These are phyloP conservation scores for Todiramphus saurophagus DNA, from an alignment of 2,113 vertebrate genomes.

Conservation along the genomic window DNA sequence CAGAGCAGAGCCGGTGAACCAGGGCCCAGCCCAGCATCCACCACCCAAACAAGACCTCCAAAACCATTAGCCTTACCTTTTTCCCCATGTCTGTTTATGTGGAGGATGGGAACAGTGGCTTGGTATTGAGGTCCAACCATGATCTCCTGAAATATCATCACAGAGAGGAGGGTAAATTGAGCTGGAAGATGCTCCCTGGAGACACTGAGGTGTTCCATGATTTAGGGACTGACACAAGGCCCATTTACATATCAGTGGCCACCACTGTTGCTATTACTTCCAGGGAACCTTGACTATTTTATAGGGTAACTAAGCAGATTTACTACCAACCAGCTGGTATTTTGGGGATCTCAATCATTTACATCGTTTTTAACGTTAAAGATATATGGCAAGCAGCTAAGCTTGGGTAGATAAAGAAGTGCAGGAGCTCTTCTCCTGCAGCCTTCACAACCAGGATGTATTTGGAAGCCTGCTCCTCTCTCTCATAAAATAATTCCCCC, in stretches of 20 bases:
- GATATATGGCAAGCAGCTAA: neutral
- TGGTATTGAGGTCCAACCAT: conserved; percentile 95
- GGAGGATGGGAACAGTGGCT: conserved; percentile 84
- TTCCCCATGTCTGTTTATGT: conserved; percentile 73
- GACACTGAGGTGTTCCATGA: neutral
- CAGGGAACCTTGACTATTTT: neutral
- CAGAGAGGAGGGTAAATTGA: neutral
- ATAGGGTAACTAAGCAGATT: neutral
- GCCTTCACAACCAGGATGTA: neutral
- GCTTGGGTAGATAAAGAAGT: neutral
- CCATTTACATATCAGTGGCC: neutral
- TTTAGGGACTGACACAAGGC: neutral
- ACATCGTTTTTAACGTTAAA: neutral
- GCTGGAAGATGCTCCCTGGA: fast-evolving
- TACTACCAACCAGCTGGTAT: neutral
- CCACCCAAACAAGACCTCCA: neutral
- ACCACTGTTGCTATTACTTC: neutral
- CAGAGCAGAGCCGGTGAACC: neutral
- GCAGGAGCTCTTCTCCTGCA: neutral
- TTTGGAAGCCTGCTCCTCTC: neutral
- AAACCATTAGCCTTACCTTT: conserved; percentile 76
- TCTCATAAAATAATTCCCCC: neutral
- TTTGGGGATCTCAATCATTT: neutral
- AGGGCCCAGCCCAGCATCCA: neutral
- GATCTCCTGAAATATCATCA: conserved; percentile 81